Base-by-base conservation (phyloP, 2,888 invertebrate species). In the Hirtodrosophila duncani region DNA sequence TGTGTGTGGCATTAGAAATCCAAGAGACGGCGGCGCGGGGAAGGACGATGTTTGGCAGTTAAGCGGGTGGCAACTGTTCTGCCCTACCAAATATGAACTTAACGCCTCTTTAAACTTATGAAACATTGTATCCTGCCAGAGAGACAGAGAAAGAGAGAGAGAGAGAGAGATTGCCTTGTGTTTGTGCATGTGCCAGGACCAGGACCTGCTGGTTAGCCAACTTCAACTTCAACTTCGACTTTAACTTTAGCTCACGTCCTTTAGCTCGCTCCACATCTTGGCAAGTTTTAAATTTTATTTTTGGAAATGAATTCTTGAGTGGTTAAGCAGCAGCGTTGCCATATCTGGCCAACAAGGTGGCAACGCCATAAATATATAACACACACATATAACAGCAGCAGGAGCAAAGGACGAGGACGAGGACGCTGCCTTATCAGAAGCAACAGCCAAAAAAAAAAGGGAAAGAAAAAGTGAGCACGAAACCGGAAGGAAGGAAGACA, bases 401-500 rank as follows among this genome's bases (percentile, higher is more conserved):
- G 18, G 4, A 10, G 27, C 10, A 6, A 14, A 49, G 21, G 36
- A 37, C n/a, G 14, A 34, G n/a, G 8, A 7, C 8, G 24, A 20
- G 48, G 44, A 17, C 33, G 31, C 38, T 46, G 46, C 52, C 63
- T 80, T 81, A 81, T 81, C 80, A 68, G 66, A 21, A 37, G 37
- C 48, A 48, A 30, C 23, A 51, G 27, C 8, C 21, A 17, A 7
- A 45, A 41, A 52, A 44, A 39, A 42, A 46, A 49, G 24, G 16
- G 42, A 53, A 55, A 26, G 48, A 53, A 45, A 57, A 57, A 48
- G 42, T 63, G 50, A 64, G 60, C 58, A 65, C 49, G 58, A 66
- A 77, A 69, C 80, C 81, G 81, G 82, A 82, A 82, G 81, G 81
- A 82, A 80, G 80, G 64, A 82, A 82, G 66, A 61, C 59, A 60